Percentiles rank a stretch among this genome's conserved stretches.
Evolutionary conservation across 2,113 vertebrate genomes (phyloP).

Genomic region (Gadus chalcogrammus): DNA sequence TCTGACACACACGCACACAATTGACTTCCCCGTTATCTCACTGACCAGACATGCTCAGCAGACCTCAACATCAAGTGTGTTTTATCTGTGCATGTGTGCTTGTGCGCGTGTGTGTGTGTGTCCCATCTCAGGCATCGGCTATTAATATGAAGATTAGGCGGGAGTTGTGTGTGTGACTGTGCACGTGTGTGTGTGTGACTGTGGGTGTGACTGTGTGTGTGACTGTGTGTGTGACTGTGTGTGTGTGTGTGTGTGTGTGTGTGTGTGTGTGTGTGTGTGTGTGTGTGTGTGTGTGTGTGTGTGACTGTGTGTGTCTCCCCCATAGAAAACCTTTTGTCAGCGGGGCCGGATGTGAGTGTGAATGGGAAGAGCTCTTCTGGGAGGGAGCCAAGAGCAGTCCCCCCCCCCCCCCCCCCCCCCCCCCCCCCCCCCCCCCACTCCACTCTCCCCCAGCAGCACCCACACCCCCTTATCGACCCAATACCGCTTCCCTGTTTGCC

Average conservation of each 20-base stretch:
- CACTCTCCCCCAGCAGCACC: neutral
- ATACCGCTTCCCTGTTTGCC: neutral
- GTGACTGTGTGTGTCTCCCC: slow-evolving; percentile 14
- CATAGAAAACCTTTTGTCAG: slow-evolving; percentile 60
- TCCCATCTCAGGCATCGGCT: neutral
- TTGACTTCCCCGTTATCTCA: neutral
- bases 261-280: slow-evolving; percentile 12
- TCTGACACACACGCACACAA: slow-evolving; percentile 14
- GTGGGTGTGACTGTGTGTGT: slow-evolving; percentile 13
- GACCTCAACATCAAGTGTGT: slow-evolving; percentile 5
- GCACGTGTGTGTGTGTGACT: neutral
- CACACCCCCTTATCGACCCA: slow-evolving; percentile 8
- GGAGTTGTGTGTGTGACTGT: slow-evolving; percentile 17
- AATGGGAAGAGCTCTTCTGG: slow-evolving; percentile 55
- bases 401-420: slow-evolving; percentile 4
- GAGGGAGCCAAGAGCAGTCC: slow-evolving; percentile 34
- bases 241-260: slow-evolving; percentile 9
- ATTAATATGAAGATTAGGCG: slow-evolving; percentile 9
- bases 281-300: neutral
- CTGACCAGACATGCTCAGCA: neutral
- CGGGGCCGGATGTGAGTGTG: slow-evolving; percentile 56
- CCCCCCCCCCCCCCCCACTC: slow-evolving; percentile 1
- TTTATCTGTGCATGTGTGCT: slow-evolving; percentile 12
- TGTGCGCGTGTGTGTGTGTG: slow-evolving; percentile 9
- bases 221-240: slow-evolving; percentile 7